Evolutionary conservation across 1,140 invertebrate species (phyloP).

Genomic region (Cylas formicarius): DNA sequence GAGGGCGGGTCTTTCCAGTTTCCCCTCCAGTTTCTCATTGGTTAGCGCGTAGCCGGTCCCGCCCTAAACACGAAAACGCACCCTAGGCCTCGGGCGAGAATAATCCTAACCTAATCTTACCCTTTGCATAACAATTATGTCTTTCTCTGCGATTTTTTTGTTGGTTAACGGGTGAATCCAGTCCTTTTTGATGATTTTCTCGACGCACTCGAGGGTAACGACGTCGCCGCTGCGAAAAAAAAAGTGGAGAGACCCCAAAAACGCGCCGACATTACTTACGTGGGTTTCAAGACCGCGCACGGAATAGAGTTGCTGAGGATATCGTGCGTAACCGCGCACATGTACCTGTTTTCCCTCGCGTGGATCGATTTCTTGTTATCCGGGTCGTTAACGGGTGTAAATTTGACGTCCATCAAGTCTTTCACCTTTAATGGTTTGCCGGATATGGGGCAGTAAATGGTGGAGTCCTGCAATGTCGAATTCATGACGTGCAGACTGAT

Average conservation of each 20-base stretch:
- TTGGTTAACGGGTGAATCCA: constrained; percentile 93
- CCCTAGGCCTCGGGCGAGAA: constrained; percentile 10
- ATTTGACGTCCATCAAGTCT: constrained; percentile 90
- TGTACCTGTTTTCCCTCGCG: constrained; percentile 83
- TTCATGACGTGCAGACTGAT: constrained; percentile 2
- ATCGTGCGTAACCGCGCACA: constrained; percentile 97
- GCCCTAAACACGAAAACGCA: constrained; percentile 55
- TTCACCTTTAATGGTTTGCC: constrained; percentile 83
- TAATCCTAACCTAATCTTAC: constrained; percentile 45
- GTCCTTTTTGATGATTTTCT: constrained; percentile 94
- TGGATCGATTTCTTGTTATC: constrained; percentile 76
- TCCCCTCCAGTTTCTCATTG: constrained; percentile 75
- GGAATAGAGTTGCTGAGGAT: constrained; percentile 90
- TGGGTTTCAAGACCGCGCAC: constrained; percentile 83
- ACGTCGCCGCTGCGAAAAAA: constrained; percentile 84
- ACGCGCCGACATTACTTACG: constrained; percentile 57
- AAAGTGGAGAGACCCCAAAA: neutral
- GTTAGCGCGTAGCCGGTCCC: constrained; percentile 90
- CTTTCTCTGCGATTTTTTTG: constrained; percentile 80
- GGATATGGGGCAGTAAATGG: constrained; percentile 91
- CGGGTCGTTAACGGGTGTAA: constrained; percentile 81
- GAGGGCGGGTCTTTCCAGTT: constrained; percentile 78
- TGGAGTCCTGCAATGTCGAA: constrained; percentile 57
- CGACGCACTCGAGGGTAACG: constrained; percentile 92
- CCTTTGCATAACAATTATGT: constrained; percentile 87